Evolutionary conservation across 2,797 vertebrate species (phyloP).

Genomic region (Pteronotus mesoamericanus): DNA sequence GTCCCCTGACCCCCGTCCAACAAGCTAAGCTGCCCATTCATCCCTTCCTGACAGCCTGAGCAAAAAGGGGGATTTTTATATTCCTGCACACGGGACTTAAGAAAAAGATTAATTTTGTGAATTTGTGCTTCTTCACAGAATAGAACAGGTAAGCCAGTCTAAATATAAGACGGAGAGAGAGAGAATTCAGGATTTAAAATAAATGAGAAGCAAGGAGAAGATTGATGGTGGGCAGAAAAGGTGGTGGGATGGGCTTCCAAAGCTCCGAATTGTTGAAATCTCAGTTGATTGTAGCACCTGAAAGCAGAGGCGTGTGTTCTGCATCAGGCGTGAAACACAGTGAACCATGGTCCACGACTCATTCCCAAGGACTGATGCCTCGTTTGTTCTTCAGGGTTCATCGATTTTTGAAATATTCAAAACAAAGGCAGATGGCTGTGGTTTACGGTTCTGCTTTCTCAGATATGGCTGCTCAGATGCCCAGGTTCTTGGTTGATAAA

Average conservation of each 20-base stretch:
- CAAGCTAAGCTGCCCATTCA: not conserved
- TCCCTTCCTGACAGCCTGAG: not conserved
- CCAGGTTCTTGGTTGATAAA: not conserved
- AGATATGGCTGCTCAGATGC: not conserved
- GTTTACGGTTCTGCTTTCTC: not conserved
- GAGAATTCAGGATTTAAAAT: not conserved
- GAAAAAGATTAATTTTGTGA: not conserved
- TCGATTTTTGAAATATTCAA: constrained; percentile 53
- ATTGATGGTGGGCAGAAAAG: not conserved
- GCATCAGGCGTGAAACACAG: rapidly evolving
- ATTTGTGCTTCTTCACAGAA: not conserved
- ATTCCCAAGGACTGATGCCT: not conserved
- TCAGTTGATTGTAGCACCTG: not conserved
- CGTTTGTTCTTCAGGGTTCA: constrained; percentile 15
- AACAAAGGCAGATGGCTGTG: constrained; percentile 45
- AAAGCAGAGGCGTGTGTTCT: not conserved
- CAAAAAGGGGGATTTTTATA: too few relatives aligned
- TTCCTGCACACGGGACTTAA: not conserved
- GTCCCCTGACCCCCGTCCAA: not conserved
- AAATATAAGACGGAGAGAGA: not conserved
- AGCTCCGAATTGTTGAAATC: not conserved
- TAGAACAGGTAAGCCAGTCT: not conserved
- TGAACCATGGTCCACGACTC: not conserved
- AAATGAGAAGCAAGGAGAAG: not conserved
- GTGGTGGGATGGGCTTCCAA: not conserved